Conservation (phyloP, 2,113 vertebrate species). For the Craseonycteris thonglongyai region DNA sequence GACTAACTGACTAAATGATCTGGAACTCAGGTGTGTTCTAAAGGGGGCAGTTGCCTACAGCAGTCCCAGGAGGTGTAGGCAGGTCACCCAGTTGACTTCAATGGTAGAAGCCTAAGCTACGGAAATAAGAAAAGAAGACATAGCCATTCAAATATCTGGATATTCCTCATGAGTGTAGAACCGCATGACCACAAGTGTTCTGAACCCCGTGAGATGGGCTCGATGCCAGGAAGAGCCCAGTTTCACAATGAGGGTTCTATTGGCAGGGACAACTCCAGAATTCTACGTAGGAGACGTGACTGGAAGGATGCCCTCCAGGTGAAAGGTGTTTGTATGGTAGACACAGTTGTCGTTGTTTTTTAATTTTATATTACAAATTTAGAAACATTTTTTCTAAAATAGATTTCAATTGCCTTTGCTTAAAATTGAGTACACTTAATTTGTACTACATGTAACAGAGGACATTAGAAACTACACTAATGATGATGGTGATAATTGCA, state of each 20-base stretch:
- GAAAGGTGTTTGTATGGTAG: background rate
- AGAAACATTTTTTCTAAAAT: background rate
- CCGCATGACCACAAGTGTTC: background rate
- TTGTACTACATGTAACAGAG: background rate
- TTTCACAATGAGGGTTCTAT: accelerated
- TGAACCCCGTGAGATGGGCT: background rate
- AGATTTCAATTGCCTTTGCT: background rate
- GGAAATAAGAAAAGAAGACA: background rate
- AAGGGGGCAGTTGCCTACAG: background rate
- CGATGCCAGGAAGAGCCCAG: background rate
- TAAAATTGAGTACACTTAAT: background rate
- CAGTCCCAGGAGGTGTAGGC: background rate
- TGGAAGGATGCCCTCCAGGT: background rate
- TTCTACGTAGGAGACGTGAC: background rate
- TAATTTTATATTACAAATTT: background rate
- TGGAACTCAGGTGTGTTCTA: background rate
- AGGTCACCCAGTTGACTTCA: background rate
- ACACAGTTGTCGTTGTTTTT: background rate
- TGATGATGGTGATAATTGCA: background rate
- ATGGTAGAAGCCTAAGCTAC: background rate
- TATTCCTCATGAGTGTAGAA: background rate
- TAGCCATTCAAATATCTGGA: background rate
- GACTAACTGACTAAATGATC: background rate
- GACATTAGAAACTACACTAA: background rate
- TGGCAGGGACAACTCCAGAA: background rate